Base-by-base conservation (phyloP, 1,140 invertebrate genomes). In the Pseudomyrmex pallidus region DNA sequence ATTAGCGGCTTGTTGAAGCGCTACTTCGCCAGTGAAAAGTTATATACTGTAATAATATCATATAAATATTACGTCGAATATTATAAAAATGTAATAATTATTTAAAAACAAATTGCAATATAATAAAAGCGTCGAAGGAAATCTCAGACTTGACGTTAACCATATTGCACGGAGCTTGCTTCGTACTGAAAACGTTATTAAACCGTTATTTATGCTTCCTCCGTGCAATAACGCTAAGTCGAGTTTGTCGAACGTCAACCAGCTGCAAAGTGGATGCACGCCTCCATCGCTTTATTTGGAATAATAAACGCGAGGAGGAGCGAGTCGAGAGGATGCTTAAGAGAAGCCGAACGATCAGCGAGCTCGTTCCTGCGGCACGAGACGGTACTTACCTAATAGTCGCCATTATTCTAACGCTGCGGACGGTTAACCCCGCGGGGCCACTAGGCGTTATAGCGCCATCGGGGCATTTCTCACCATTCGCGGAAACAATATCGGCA, bases 401-500 rank as follows among this genome's bases (percentile, higher is more conserved):
- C 77, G 85, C 76, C 85, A 91, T 91, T 90, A 91, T 84, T 84
- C 74, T 68, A 66, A 88, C 73, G 68, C 83, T 4, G 59, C 73
- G 68, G 52, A 83, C 89, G 82, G 77, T 90, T 90, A 85, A 91
- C 84, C 89, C 84, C 63, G 64, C 54, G 22, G 70, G 63, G 57
- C 48, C 46, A 63, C 17, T n/a, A 56, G 87, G 74, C 84, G 87
- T 83, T 77, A 67, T 56, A 63, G 52, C 62, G 87, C 87, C 80
- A 67, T 67, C 59, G 87, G 87, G 57, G 74, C 68, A 84, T 89
- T 89, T 89, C 87, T 88, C 87, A 54, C 84, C 74, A 89, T 88
- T 89, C 87, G 84, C 83, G 87, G 87, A 89, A 89, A 89, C 84
- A 84, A 82, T 88, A 89, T 86, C 83, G 84, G 70, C 57, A 44